Base-by-base conservation (phyloP, 2,888 invertebrate genomes). In the Bugula neritina region DNA sequence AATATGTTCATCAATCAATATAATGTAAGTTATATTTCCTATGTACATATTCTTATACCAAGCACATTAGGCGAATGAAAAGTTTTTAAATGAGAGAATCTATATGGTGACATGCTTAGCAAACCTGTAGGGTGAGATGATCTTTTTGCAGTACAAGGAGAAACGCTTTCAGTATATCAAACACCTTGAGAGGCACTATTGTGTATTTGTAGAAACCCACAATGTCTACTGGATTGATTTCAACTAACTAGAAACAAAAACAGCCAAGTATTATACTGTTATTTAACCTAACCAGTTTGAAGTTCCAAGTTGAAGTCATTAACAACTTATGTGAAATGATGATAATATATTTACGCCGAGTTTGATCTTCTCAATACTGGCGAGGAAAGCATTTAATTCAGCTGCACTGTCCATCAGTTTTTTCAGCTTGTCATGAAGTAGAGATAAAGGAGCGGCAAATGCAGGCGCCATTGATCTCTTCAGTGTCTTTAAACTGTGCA, bases 81-180 rank as follows among this genome's bases (percentile, higher is more conserved):
- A n/a, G n/a, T n/a, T n/a, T n/a, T n/a, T n/a, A n/a, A n/a, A n/a
- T n/a, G n/a, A n/a, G n/a, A n/a, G n/a, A n/a, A n/a, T n/a, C n/a
- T n/a, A n/a, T n/a, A n/a, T n/a, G n/a, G n/a, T n/a, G n/a, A n/a
- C n/a, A n/a, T n/a, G n/a, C n/a, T n/a, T n/a, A 55, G 23, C 55
- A n/a, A 27, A 63, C 63, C 63, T 63, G 5, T 31, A 27, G 10
- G 27, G 29, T 31, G 31, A 3, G 10, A n/a, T 31, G 3, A 13
- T 21, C 13, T 5, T n/a, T 25, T 13, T 27, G 13, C 2, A 63
- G 63, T 2, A 63, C 31, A 31, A 63, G 21, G 31, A 63, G 34
- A 31, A 63, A 63, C 1, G 63, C 63, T 10, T n/a, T 2, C 5
- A 63, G 63, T 29, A 63, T 63, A 31, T 63, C 63, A 63, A 63